Percentiles rank a stretch among this genome's conserved stretches.
Evolutionary conservation across 2,113 vertebrate species (phyloP).

Genomic region (Cynocephalus volans): DNA sequence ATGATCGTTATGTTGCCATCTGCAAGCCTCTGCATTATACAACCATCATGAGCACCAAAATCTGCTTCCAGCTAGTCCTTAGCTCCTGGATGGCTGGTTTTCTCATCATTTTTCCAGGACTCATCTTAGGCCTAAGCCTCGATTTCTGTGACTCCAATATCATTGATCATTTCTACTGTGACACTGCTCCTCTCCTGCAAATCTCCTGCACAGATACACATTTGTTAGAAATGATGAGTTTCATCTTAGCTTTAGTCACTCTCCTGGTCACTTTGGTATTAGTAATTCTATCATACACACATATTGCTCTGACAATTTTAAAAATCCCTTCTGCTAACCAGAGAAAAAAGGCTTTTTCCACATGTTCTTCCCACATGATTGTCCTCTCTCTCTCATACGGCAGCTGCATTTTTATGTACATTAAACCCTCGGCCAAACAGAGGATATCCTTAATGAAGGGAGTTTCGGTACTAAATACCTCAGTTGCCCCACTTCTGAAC

Average conservation of each 20-base stretch:
- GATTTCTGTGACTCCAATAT: constrained; percentile 65
- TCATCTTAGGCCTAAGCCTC: constrained; percentile 45
- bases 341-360: constrained; percentile 68
- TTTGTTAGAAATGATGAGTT: constrained; percentile 47
- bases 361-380: constrained; percentile 69
- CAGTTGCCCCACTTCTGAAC: constrained; percentile 63
- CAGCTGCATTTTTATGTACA: constrained; percentile 74
- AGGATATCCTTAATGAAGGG: constrained; percentile 50
- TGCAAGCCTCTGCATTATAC: constrained; percentile 67
- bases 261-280: constrained; percentile 54
- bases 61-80: constrained; percentile 51
- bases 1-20: constrained; percentile 65
- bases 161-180: constrained; percentile 77
- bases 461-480: constrained; percentile 53
- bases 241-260: constrained; percentile 48
- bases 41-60: constrained; percentile 76
- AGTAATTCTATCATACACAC: constrained; percentile 65
- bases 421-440: constrained; percentile 60
- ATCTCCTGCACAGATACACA: constrained; percentile 65
- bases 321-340: constrained; percentile 57
- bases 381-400: constrained; percentile 65
- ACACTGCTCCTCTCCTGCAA: constrained; percentile 43
- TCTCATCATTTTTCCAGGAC: constrained; percentile 53
- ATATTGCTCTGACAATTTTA: constrained; percentile 65
- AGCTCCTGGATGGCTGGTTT: constrained; percentile 69